Evolutionary conservation across 2,113 vertebrate genomes (phyloP).

Genomic region (Callorhinus ursinus): DNA sequence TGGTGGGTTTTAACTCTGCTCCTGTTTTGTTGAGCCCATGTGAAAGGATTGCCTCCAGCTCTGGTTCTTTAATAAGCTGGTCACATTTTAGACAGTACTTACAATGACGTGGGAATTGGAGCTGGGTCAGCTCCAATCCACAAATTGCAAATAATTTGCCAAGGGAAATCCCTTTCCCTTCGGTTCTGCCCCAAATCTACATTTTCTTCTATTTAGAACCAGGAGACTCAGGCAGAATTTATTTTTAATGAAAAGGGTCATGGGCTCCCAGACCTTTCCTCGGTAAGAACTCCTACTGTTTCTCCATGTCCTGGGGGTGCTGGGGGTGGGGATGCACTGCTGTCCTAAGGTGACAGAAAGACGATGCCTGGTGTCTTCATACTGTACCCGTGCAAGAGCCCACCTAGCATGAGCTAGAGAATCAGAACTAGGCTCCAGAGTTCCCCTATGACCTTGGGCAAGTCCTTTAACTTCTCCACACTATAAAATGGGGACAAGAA

Average conservation of each 20-base stretch:
- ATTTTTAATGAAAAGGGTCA: constrained; percentile 73
- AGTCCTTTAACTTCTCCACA: not conserved
- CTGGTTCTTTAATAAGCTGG: constrained; percentile 73
- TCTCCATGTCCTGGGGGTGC: not conserved
- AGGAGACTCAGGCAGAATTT: constrained; percentile 64
- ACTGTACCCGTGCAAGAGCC: not conserved
- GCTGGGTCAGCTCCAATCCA: constrained; percentile 81
- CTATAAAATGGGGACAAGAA: not conserved
- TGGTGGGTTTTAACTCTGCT: constrained; percentile 27
- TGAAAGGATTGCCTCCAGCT: constrained; percentile 60
- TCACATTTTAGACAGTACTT: constrained; percentile 57
- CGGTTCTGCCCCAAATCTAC: constrained; percentile 82
- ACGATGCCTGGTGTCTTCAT: not conserved
- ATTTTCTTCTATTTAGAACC: constrained; percentile 79
- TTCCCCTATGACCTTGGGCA: not conserved
- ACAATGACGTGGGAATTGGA: constrained; percentile 76
- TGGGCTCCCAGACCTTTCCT: constrained; percentile 36
- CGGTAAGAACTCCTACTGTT: not conserved
- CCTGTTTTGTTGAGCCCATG: not conserved
- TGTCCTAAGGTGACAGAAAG: not conserved
- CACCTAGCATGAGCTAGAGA: not conserved
- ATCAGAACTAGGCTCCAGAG: not conserved
- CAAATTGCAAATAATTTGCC: constrained; percentile 82
- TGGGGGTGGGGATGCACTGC: not conserved
- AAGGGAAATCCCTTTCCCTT: constrained; percentile 83